phyloP scores from a whole-genome alignment of 2,888 invertebrate genomes.

The Plutella xylostella region DNA sequence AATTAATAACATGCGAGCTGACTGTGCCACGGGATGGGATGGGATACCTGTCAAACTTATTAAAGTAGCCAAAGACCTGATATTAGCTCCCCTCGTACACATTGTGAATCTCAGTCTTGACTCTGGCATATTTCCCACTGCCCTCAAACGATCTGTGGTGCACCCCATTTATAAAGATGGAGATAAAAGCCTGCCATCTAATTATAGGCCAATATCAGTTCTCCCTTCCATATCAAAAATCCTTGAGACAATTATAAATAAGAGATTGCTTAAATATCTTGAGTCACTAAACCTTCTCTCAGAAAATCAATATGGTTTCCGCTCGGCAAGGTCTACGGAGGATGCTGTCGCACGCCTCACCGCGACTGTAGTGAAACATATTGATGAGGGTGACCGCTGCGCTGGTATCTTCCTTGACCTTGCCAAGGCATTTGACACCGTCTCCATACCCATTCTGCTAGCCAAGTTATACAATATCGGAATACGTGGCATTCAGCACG shows the following conservation, averaged over 20 bases:
- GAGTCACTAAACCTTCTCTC: constrained; percentile 11
- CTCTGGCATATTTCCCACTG: constrained; percentile 10
- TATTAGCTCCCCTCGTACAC: constrained; percentile 3
- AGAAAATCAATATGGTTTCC: constrained; percentile 13
- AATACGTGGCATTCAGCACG: constrained; percentile 9
- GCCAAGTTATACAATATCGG: constrained; percentile 7
- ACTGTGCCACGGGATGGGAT: constrained; percentile 10
- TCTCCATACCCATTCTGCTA: constrained; percentile 5
- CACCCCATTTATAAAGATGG: constrained; percentile 13
- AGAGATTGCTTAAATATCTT: constrained; percentile 6
- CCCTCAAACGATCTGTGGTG: constrained; percentile 10
- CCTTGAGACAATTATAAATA: constrained; percentile 10
- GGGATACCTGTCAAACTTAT: constrained; percentile 3
- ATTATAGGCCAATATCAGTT: constrained; percentile 10
- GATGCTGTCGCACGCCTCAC: constrained; percentile 10
- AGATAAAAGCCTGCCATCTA: constrained; percentile 2
- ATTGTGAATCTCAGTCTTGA: constrained; percentile 8
- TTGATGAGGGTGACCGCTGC: constrained; percentile 6
- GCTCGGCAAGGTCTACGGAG: constrained; percentile 11
- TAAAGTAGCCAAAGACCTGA: not conserved
- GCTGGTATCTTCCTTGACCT: constrained; percentile 13
- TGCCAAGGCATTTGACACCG: constrained; percentile 11
- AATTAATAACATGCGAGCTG: no score
- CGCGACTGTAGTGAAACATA: not conserved
- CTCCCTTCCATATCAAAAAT: constrained; percentile 6